Conservation (phyloP, 1,140 invertebrate species). For the Aphelenchoides fujianensis region DNA sequence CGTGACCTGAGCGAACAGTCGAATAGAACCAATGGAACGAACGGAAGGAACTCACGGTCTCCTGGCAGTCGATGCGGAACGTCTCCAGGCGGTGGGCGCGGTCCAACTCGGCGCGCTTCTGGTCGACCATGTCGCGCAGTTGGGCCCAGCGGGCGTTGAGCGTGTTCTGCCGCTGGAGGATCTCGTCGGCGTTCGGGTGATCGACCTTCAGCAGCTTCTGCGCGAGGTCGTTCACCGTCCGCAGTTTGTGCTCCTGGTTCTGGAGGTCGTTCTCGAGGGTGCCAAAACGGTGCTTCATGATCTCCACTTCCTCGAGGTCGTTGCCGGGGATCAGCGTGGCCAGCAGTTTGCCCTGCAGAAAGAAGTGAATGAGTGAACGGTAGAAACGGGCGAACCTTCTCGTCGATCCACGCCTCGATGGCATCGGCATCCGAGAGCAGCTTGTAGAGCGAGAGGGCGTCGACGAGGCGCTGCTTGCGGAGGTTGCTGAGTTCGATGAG, state of each 20-base stretch:
- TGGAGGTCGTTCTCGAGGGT: constrained; percentile 99
- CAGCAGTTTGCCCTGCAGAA: constrained; percentile 80
- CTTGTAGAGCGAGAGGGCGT: constrained; percentile 94
- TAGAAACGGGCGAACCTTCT: no score
- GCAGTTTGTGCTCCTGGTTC: constrained; percentile 83
- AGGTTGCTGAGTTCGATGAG: constrained; percentile 89
- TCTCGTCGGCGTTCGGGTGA: constrained; percentile 93
- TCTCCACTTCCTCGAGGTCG: constrained; percentile 98
- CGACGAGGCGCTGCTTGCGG: constrained; percentile 87
- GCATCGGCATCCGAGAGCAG: constrained; percentile 95
- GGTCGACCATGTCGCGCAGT: constrained; percentile 82
- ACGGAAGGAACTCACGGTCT: constrained; percentile 77
- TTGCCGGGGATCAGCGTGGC: constrained; percentile 90
- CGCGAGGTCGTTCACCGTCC: constrained; percentile 93
- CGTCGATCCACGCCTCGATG: constrained; percentile 70
- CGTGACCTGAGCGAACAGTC: constrained; percentile 64
- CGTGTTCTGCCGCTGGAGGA: constrained; percentile 80
- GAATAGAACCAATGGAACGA: constrained; percentile 66
- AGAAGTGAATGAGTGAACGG: no score
- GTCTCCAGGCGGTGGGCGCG: constrained; percentile 95
- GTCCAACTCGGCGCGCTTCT: constrained; percentile 87
- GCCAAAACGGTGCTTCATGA: constrained; percentile 98
- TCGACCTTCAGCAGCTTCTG: constrained; percentile 88
- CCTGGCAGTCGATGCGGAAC: constrained; percentile 98
- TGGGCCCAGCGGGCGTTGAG: constrained; percentile 68